Base-by-base conservation (phyloP, 1,140 invertebrate genomes). In the Trichomalopsis sarcophagae region DNA sequence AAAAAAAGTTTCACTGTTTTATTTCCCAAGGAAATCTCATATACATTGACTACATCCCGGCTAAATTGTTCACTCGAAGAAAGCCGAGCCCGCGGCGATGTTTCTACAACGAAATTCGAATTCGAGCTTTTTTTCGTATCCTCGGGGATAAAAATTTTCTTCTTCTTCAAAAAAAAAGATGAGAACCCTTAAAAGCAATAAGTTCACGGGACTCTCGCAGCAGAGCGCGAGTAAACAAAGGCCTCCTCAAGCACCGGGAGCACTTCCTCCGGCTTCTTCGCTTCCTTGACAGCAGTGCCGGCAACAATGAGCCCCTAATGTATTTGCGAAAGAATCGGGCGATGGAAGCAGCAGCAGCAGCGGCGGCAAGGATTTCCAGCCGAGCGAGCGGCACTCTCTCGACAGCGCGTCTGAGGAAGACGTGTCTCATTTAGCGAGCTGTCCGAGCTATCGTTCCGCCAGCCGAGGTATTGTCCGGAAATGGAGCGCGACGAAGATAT, bases 381-480 rank as follows among this genome's bases (percentile, higher is more conserved):
- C 30, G 66, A 44, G 40, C 11, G 40, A 81, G 40, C 17, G 6
- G n/a, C 23, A 23, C 10, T 27, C 27, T 27, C 27, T 69, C 66
- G 68, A 21, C 21, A 62, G 55, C 55, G 55, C 17, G 21, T 36
- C 73, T 50, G 27, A 80, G 82, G 21, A 73, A 86, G 89, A 88
- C 87, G 87, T 62, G 55, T 90, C 90, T 89, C 88, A 90, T 90
- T 90, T 89, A 89, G 87, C 88, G 87, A 90, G 82, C 89, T 90
- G 89, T 91, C 89, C 84, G 88, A 90, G 90, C 90, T 91, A 90
- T 91, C 89, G 89, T 90, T 90, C 87, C 83, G 84, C 84, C 86
- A 87, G 7, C 27, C 33, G 77, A 77, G 89, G 89, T 87, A 90
- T 91, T 91, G 89, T 91, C 88, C 90, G 89, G 87, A 86, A 90